Conservation (phyloP, 2,113 vertebrate genomes). For the Motacilla alba region DNA sequence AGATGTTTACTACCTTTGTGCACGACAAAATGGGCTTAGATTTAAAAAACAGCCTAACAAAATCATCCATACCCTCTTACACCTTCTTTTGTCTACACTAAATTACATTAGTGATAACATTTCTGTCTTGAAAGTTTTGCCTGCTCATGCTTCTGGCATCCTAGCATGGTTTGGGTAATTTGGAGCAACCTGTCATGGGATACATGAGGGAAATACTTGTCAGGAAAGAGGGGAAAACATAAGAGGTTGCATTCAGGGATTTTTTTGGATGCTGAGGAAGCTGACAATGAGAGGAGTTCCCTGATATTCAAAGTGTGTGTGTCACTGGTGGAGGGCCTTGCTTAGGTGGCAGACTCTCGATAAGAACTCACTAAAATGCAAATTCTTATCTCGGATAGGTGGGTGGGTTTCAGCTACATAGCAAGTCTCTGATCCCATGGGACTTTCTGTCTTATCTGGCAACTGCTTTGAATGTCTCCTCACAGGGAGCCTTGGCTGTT, state of each 20-base stretch:
- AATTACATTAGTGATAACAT: background rate
- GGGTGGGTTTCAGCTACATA: background rate
- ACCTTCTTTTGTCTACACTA: background rate
- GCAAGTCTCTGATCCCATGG: background rate
- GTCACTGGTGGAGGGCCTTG: background rate
- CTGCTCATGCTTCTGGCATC: background rate
- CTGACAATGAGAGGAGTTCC: background rate
- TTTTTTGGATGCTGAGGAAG: background rate
- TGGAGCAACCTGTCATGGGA: background rate
- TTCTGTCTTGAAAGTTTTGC: background rate
- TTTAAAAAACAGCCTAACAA: background rate
- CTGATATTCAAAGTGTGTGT: background rate
- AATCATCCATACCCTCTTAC: background rate
- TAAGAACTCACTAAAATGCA: slow-evolving; percentile 2
- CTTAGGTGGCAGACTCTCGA: background rate
- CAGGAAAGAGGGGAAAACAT: background rate
- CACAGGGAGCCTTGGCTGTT: background rate
- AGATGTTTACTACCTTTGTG: background rate
- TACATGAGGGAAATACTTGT: background rate
- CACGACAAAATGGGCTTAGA: background rate
- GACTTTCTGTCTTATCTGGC: slow-evolving; percentile 9
- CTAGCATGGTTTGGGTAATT: background rate
- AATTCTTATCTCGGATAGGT: slow-evolving; percentile 16
- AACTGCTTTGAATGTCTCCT: slow-evolving; percentile 27
- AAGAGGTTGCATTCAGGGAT: background rate